Evolutionary conservation across 1,140 invertebrate genomes (phyloP).

Genomic region (Anastatus disparis): DNA sequence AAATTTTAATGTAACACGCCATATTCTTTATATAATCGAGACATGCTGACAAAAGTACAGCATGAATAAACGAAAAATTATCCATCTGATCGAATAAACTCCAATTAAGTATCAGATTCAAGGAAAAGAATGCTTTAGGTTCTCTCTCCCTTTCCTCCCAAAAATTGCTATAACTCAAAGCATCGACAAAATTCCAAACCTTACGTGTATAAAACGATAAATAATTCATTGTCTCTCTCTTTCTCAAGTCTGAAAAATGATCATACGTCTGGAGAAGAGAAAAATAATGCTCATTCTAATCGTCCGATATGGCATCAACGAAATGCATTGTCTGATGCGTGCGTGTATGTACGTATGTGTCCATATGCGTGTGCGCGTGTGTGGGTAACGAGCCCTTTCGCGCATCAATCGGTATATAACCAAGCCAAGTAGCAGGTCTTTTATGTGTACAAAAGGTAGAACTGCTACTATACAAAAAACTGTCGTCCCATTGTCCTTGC

Average conservation of each 20-base stretch:
- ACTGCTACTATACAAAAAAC: too few species aligned
- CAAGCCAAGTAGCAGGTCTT: too few species aligned
- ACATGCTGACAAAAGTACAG: not conserved
- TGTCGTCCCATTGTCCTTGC: too few species aligned
- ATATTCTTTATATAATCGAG: not conserved
- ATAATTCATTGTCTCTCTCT: conserved; percentile 4
- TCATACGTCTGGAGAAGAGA: not conserved
- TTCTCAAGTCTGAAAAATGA: not conserved
- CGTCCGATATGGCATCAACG: not conserved
- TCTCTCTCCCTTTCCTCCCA: too few species aligned
- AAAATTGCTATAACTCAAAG: not conserved
- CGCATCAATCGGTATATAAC: not conserved
- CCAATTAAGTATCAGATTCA: conserved; percentile 5
- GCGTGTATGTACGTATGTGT: too few species aligned
- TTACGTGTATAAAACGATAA: not conserved
- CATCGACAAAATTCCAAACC: not conserved
- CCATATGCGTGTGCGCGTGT: not conserved
- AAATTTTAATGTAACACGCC: not conserved
- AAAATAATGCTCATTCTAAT: conserved; percentile 8
- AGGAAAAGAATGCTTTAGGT: not conserved
- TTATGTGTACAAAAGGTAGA: too few species aligned
- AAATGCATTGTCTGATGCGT: too few species aligned
- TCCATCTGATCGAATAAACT: not conserved
- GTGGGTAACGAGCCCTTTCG: not conserved
- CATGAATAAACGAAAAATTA: not conserved